Conservation (phyloP, 64 coral and sea anemone genomes). For the Pocillopora damicornis region DNA sequence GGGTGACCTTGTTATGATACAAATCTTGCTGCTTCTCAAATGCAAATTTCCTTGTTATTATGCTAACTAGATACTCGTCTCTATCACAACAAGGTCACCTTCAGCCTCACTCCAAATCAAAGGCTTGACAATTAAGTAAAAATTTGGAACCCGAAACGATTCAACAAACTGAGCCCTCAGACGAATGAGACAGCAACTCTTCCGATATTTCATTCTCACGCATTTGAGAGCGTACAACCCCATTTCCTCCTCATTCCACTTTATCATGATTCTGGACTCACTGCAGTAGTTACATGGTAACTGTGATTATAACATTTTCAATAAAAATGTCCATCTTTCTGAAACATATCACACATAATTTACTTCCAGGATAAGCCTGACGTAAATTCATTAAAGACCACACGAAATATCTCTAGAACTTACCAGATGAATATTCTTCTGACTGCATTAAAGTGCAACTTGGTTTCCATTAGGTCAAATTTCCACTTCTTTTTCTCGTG, state of each 20-base stretch:
- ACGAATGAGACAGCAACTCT: background rate
- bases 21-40: too few species aligned
- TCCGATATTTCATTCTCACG: slow-evolving; percentile 6
- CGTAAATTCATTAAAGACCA: background rate
- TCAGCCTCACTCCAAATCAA: too few species aligned
- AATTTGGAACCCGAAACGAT: too few species aligned
- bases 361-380: background rate
- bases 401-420: background rate
- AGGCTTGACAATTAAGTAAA: too few species aligned
- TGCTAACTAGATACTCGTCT: too few species aligned
- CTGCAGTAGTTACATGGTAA: slow-evolving; percentile 31
- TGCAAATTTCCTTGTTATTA: too few species aligned
- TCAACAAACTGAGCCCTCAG: background rate
- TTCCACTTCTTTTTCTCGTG: background rate
- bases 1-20: too few species aligned
- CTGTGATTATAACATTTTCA: background rate
- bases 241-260: background rate
- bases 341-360: background rate
- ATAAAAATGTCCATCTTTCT: background rate
- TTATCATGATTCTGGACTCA: background rate
- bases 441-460: background rate
- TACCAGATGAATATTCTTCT: background rate
- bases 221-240: slow-evolving; percentile 3
- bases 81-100: too few species aligned
- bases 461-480: background rate